Evolutionary conservation across 2,113 vertebrate species (phyloP), one percentile per base, ranked within the genome.

Genomic region (Myrmecophaga tridactyla): DNA sequence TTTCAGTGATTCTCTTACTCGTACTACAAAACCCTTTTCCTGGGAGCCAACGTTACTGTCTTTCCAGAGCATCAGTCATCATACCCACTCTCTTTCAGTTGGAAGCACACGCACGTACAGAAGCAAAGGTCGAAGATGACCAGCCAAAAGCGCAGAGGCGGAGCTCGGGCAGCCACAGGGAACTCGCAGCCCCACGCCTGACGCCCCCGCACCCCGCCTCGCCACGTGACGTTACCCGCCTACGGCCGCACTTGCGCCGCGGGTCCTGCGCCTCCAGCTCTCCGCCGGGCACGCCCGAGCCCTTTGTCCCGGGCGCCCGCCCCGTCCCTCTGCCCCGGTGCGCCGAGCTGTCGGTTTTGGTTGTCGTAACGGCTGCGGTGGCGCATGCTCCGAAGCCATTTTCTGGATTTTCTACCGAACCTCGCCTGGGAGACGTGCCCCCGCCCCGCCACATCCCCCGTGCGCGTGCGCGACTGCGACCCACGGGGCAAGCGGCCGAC

Each of bases 81-180:
- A 12, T 41, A 56, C 1, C 56, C 9, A 36, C 41, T 60, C 86
- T 72, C 72, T 34, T 20, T 0, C 1, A 4, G 43, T 1, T 0
- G 58, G 4, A 0, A 43, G 31, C 46, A 2, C 17, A 2, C 1
- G 6, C 12, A 8, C 5, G 1, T 2, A 0, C 9, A 21, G 1
- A 20, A 63, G n/a, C 41, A 11, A 3, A 4, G 29, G 3, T 0
- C 53, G 0, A 12, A 12, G 7, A 23, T 1, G 4, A 15, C 12
- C 0, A 6, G 6, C 8, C 0, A 3, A 0, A 0, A 0, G 17
- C 1, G n/a, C 31, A 3, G 9, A 3, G 8, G 11, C 77, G 6
- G 56, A 21, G 56, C 20, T 21, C 56, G n/a, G 0, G 6, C 75
- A 0, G 29, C 62, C 10, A 13, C 4, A 0, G 9, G 18, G 0